These are phyloP conservation scores for Lathamus discolor DNA, from an alignment of 2,113 vertebrate species.

Conservation along the genomic window DNA sequence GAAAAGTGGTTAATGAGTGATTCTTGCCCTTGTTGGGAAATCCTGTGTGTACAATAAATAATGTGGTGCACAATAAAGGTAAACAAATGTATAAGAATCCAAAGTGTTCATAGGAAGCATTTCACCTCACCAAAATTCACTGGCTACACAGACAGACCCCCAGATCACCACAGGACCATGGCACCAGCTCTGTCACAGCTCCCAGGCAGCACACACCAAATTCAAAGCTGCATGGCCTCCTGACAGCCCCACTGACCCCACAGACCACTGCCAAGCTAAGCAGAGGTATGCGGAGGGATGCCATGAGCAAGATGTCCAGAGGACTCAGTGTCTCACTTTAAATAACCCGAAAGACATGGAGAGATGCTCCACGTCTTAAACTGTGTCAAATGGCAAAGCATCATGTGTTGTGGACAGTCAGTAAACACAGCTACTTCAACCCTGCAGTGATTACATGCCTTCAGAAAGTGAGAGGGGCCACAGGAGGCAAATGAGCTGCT, in stretches of 20 bases:
- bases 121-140: neutral
- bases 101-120: neutral
- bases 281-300: neutral
- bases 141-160: neutral
- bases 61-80: neutral
- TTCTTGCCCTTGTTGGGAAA: neutral
- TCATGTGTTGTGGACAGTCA: neutral
- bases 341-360: neutral
- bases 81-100: neutral
- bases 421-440: neutral
- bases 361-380: neutral
- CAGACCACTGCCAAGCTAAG: rapidly evolving
- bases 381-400: neutral
- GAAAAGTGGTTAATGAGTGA: neutral
- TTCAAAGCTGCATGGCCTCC: neutral
- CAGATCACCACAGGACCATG: rapidly evolving
- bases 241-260: neutral
- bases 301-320: neutral
- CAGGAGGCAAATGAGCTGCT: neutral
- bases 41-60: neutral
- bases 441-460: rapidly evolving
- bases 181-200: neutral
- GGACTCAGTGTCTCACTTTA: neutral
- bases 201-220: neutral
- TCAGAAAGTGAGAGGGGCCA: neutral